Evolutionary conservation across 2,797 vertebrate genomes (phyloP).

Genomic region (Cynopterus sphinx): DNA sequence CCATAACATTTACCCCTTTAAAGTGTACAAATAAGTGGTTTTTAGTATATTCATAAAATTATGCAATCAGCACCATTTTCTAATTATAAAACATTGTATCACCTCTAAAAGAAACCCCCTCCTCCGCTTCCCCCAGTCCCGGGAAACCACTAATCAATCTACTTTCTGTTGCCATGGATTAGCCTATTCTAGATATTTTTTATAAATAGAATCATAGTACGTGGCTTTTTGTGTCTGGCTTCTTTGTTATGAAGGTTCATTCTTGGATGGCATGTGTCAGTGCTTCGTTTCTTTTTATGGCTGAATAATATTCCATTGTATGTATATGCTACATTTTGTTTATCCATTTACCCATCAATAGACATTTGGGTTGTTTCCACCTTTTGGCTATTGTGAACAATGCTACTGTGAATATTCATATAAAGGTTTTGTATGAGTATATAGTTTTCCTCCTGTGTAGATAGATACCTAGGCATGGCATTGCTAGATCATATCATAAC

Average conservation of each 20-base stretch:
- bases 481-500: background rate
- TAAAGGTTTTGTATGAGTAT: background rate
- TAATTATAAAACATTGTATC: background rate
- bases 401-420: background rate
- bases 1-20: background rate
- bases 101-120: background rate
- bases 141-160: background rate
- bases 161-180: background rate
- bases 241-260: background rate
- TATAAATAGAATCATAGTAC: background rate
- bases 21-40: background rate
- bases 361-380: background rate
- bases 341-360: background rate
- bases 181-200: background rate
- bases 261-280: rapidly evolving
- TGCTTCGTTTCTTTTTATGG: background rate
- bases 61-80: background rate
- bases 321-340: background rate
- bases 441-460: background rate
- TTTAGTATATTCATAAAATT: background rate
- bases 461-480: background rate
- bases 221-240: background rate
- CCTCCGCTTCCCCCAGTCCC: background rate
- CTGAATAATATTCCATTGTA: background rate
- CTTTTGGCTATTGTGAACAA: background rate